These are phyloP conservation scores for Hafferia zeledoni DNA, from an alignment of 2,797 vertebrate species.

Conservation along the genomic window DNA sequence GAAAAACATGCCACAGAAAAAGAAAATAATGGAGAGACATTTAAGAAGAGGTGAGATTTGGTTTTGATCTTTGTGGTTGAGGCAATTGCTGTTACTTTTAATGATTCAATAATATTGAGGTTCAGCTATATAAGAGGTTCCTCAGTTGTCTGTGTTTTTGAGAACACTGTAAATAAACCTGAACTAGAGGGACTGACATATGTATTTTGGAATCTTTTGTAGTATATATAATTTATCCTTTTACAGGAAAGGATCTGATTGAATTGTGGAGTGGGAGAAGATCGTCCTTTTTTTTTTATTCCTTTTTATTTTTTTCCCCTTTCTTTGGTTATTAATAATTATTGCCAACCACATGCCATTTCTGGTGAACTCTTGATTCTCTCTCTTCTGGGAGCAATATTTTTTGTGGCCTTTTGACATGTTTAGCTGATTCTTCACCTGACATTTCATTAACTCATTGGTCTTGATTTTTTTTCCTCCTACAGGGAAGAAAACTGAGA, in stretches of 20 bases:
- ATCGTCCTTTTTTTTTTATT: neutral
- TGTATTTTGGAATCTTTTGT: neutral
- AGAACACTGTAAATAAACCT: neutral
- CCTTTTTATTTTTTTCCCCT: accelerated
- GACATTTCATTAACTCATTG: constrained; percentile 37
- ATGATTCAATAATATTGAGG: neutral
- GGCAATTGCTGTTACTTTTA: neutral
- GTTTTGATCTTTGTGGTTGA: neutral
- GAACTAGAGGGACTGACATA: neutral
- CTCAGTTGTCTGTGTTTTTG: neutral
- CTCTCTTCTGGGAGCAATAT: neutral
- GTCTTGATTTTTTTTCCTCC: constrained; percentile 13
- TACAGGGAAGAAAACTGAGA: constrained; percentile 21
- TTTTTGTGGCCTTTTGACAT: constrained; percentile 30
- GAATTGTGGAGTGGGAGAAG: neutral
- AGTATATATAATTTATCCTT: neutral
- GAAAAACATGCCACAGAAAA: neutral
- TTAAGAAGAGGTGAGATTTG: neutral
- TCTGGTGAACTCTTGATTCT: constrained; percentile 17
- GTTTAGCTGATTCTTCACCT: constrained; percentile 37
- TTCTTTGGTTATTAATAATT: neutral
- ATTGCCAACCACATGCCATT: neutral
- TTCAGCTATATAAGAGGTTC: neutral
- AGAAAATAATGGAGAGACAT: constrained; percentile 31
- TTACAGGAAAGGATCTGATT: neutral